Base-by-base conservation (phyloP, 2,888 invertebrate species). In the Philonicus albiceps region DNA sequence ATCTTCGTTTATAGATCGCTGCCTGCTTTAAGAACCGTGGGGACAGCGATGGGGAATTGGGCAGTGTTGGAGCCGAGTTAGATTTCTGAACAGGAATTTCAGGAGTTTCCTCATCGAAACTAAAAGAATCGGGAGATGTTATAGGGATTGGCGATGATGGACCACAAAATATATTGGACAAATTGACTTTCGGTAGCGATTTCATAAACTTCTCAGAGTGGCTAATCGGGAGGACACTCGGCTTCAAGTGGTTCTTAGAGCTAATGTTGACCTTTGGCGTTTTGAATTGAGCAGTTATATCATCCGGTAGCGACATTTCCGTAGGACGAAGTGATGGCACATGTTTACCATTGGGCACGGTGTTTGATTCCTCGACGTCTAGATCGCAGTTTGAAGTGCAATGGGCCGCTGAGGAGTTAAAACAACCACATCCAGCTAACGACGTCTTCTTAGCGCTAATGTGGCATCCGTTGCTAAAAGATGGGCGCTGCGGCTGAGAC, bases 21-120 rank as follows among this genome's bases (percentile, higher is more conserved):
- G 92, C 91, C 88, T 92, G 91, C 87, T 92, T 92, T 88, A 91
- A 89, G 78, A 92, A 92, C 16, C 92, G 90, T 4, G 92, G 92
- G 43, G 92, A 92, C 2, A 92, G 89, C 13, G 91, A 91, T 85
- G 92, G 89, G 0, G 91, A 91, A 88, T 92, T 91, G 76, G 92
- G 92, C 88, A 92, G 87, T 37, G 92, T 91, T 16, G 92, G 92
- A 13, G 92, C 92, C 80, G 92, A 92, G 86, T 90, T 91, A 8
- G 92, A 92, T 88, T 92, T 92, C 88, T 92, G 92, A 22, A 92
- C 92, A 0, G 90, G 89, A 76, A 91, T 89, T 78, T 89, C 87
- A 31, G 88, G 88, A 13, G 88, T 86, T 49, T 87, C 55, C 81
- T 87, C 86, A n/a, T 88, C 88, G 49, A 88, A 88, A 55, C 30